Percentiles rank a stretch among this genome's conserved stretches.
phyloP scores from a whole-genome alignment of 2,888 invertebrate genomes.

The Aproaerema taeniolella region DNA sequence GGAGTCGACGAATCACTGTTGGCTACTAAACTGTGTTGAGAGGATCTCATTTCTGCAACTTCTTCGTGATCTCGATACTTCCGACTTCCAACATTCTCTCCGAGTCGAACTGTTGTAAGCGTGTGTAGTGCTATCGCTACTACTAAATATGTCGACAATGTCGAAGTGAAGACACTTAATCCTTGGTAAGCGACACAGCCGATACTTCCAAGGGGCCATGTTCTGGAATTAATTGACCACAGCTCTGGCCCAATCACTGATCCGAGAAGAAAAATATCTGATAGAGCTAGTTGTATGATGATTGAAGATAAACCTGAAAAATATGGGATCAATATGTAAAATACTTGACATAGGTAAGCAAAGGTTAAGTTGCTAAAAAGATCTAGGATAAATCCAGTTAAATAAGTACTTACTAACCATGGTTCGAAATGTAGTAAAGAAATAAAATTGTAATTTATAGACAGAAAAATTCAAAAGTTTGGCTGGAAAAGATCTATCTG shows the following conservation, averaged over 20 bases:
- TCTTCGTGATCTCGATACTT: constrained; percentile 44
- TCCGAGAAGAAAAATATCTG: constrained; percentile 65
- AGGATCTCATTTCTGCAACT: constrained; percentile 63
- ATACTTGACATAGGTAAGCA: no score
- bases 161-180: constrained; percentile 71
- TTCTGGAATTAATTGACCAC: constrained; percentile 63
- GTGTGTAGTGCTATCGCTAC: constrained; percentile 77
- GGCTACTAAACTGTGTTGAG: constrained; percentile 67
- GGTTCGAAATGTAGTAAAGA: no score
- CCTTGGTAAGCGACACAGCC: constrained; percentile 75
- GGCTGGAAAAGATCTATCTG: no score
- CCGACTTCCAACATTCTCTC: constrained; percentile 52
- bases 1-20: constrained; percentile 65
- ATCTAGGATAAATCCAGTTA: no score
- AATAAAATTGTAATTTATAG: no score
- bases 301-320: constrained; percentile 72
- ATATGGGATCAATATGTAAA: background rate
- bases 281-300: constrained; percentile 71
- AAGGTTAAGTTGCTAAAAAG: background rate
- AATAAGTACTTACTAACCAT: no score
- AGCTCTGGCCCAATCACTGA: constrained; percentile 69
- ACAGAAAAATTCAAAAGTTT: no score
- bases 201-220: constrained; percentile 69
- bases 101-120: constrained; percentile 72
- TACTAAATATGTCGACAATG: constrained; percentile 75